Evolutionary conservation across 2,888 invertebrate genomes (phyloP).

Genomic region (Meandrusa payeni): DNA sequence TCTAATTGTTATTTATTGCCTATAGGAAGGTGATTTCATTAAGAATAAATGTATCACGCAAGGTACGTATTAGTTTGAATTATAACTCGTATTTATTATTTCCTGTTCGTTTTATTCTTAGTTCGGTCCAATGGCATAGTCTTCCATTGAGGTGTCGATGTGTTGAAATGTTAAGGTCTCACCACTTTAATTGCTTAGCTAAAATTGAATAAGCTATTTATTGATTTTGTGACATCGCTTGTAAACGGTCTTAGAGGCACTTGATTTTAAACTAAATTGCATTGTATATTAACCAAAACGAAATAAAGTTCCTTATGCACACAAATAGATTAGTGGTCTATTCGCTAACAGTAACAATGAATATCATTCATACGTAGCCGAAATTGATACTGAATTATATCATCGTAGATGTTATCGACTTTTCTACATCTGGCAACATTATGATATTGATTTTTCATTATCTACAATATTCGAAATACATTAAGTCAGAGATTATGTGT

Average conservation of each 20-base stretch:
- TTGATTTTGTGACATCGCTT: constrained; percentile 26
- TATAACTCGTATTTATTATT: constrained; percentile 33
- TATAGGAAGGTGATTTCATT: constrained; percentile 31
- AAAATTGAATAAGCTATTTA: constrained; percentile 23
- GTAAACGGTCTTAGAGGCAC: constrained; percentile 18
- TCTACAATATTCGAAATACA: no score
- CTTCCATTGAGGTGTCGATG: constrained; percentile 58
- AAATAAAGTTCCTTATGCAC: constrained; percentile 22
- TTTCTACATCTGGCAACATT: not conserved
- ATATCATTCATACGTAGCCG: constrained; percentile 12
- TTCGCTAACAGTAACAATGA: constrained; percentile 4
- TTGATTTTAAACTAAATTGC: constrained; percentile 17
- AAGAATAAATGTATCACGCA: constrained; percentile 36
- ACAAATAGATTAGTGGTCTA: constrained; percentile 13
- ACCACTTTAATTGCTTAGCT: constrained; percentile 10
- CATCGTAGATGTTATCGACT: constrained; percentile 1
- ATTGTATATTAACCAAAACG: constrained; percentile 8
- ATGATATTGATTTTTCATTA: not conserved
- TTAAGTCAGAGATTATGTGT: no score
- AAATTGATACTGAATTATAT: constrained; percentile 11
- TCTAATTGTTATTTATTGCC: constrained; percentile 23
- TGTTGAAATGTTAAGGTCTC: no score
- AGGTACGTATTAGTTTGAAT: constrained; percentile 29
- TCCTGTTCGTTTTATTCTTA: constrained; percentile 14
- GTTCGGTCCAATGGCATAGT: constrained; percentile 39